Percentiles rank a stretch among this genome's conserved stretches.
phyloP scores from a whole-genome alignment of 2,888 invertebrate species.

The Drosophila bunnanda region DNA sequence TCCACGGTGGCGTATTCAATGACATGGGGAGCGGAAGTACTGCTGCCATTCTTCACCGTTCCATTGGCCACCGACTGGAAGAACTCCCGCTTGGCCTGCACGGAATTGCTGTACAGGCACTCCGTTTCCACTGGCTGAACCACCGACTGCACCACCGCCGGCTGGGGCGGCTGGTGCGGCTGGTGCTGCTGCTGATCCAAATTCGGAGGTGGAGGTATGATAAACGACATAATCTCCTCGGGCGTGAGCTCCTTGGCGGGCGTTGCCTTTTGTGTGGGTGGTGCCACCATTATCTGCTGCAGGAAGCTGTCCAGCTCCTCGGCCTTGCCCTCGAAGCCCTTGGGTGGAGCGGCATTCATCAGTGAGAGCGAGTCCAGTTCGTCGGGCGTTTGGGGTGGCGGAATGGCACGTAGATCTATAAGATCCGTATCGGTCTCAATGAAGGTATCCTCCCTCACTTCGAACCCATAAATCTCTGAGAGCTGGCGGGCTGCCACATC shows the following conservation, averaged over 20 bases:
- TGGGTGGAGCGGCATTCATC: slow-evolving; percentile 90
- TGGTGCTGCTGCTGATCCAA: slow-evolving; percentile 83
- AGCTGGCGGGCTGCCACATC: slow-evolving; percentile 84
- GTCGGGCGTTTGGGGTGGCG: slow-evolving; percentile 94
- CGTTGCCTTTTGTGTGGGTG: slow-evolving; percentile 90
- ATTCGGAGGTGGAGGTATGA: slow-evolving; percentile 92
- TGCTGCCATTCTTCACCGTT: slow-evolving; percentile 22
- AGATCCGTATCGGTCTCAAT: slow-evolving; percentile 92
- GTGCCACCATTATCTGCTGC: slow-evolving; percentile 91
- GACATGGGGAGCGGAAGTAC: slow-evolving; percentile 84
- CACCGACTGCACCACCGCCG: background rate
- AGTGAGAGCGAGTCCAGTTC: slow-evolving; percentile 90
- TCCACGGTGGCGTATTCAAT: slow-evolving; percentile 91
- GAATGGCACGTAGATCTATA: slow-evolving; percentile 94
- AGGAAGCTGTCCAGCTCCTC: slow-evolving; percentile 94
- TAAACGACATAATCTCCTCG: slow-evolving; percentile 93
- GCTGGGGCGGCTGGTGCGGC: slow-evolving; percentile 12
- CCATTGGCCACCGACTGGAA: slow-evolving; percentile 69
- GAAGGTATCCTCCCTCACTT: slow-evolving; percentile 84
- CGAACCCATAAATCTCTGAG: slow-evolving; percentile 84
- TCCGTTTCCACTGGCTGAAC: slow-evolving; percentile 59
- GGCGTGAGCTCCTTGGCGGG: slow-evolving; percentile 92
- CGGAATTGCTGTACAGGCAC: slow-evolving; percentile 86
- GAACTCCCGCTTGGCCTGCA: slow-evolving; percentile 65
- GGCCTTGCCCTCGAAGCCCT: slow-evolving; percentile 88